Evolutionary conservation across 2,888 invertebrate species (phyloP), one percentile per base, ranked within the genome.

Genomic region (Slavum lentiscoides): DNA sequence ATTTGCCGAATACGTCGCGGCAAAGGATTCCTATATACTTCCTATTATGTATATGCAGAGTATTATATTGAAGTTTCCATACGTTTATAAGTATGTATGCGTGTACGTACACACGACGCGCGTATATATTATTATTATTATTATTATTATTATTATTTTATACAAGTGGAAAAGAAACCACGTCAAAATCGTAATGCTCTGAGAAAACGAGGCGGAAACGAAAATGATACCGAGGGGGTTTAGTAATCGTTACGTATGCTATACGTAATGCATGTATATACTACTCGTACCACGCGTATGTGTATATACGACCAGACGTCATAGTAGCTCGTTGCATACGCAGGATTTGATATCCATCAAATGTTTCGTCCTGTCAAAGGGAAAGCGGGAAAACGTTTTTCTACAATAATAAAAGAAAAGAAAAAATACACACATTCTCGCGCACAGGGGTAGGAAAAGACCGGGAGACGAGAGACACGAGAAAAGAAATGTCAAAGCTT

Each of bases 291-390:
- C 30, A 30, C 30, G 30, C 4, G 30, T 30, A 30, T 30, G 4
- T 30, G 4, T 30, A 30, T 30, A 30, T 30, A 30, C 67, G 58
- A 75, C 21, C 69, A 72, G 69, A 80, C 70, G 80, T 80, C 80
- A 80, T 80, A 64, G 72, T 80, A n/a, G n/a, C 80, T 72, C 72
- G 70, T 80, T 80, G 15, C 30, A 11, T 80, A 72, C 30, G 30
- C 80, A 80, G 80, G 80, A 80, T 80, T 80, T 80, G 80, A 80
- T 80, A 80, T 80, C 72, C 80, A 80, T 80, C 80, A 80, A 80
- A 80, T 72, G 80, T 80, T 80, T 58, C 64, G 64, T 39, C 64
- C 43, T 80, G 80, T 80, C 80, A 80, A 80, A 72, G 55, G 39
- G 21, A 80, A 80, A 80, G 72, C 70, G 70, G 80, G 64, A 80